A percentile compares a stretch with the other conserved stretches of the same genome.
phyloP scores from a whole-genome alignment of 2,113 vertebrate genomes.

The Erythrocercus mccallii region DNA sequence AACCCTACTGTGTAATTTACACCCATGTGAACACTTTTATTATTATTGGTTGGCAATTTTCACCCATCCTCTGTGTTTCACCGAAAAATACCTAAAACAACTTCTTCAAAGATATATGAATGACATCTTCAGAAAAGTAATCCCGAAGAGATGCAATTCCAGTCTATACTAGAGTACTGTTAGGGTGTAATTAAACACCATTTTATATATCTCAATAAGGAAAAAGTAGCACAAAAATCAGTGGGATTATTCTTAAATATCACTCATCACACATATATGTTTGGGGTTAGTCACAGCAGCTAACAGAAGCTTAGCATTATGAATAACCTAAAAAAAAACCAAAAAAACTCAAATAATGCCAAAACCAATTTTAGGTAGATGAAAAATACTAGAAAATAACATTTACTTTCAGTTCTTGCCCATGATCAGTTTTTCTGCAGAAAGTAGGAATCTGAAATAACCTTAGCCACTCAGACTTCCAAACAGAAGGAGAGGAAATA shows the following conservation, averaged over 20 bases:
- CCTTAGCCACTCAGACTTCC: background rate
- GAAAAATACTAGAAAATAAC: background rate
- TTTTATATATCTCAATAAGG: background rate
- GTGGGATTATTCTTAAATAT: background rate
- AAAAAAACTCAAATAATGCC: background rate
- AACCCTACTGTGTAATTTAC: background rate
- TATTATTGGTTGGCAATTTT: background rate
- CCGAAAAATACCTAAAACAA: background rate
- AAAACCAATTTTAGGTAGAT: background rate
- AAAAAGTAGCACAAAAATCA: background rate
- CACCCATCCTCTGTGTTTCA: background rate
- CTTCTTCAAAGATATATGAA: background rate
- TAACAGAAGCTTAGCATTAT: background rate
- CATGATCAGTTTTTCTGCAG: background rate
- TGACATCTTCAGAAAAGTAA: background rate
- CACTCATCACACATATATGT: background rate
- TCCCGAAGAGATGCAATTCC: background rate
- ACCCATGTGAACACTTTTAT: accelerated
- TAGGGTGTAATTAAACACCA: background rate
- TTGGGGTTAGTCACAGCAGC: background rate
- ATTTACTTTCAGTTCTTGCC: background rate
- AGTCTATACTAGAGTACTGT: background rate
- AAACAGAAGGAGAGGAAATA: background rate
- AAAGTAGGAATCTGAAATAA: background rate
- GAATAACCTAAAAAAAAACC: background rate